A percentile compares a stretch with the other conserved stretches of the same genome.
These are phyloP conservation scores for Sitta europaea DNA, from an alignment of 2,113 vertebrate species.

Conservation along the genomic window DNA sequence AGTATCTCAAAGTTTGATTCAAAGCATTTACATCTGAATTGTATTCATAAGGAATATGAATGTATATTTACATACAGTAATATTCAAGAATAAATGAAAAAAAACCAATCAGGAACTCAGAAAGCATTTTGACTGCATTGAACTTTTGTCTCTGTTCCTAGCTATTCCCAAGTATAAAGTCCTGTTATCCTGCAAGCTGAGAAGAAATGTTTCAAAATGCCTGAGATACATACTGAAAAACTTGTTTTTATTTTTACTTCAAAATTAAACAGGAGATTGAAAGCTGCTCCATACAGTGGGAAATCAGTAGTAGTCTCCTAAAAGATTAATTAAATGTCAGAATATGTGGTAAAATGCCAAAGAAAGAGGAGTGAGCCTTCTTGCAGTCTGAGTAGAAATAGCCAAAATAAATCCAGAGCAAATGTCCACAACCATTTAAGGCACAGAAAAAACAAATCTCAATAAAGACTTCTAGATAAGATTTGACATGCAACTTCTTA, in stretches of 20 bases:
- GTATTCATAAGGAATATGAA: background rate
- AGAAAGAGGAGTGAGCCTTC: background rate
- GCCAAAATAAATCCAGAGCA: background rate
- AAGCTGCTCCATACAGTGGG: background rate
- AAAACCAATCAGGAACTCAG: background rate
- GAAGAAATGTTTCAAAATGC: background rate
- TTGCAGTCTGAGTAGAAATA: background rate
- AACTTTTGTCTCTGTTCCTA: background rate
- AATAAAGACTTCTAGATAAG: background rate
- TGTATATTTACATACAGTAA: background rate
- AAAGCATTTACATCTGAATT: background rate
- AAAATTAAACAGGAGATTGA: background rate
- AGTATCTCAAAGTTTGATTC: background rate
- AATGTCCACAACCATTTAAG: background rate
- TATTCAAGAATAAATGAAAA: background rate
- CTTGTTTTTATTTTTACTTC: background rate
- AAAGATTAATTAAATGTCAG: background rate
- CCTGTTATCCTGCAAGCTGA: background rate
- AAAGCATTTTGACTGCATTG: background rate
- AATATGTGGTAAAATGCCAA: background rate
- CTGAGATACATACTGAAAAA: background rate
- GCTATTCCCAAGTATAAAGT: background rate
- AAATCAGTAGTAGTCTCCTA: background rate
- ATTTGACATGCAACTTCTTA: background rate
- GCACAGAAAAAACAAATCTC: background rate